Conservation (phyloP, 1,140 invertebrate species). For the Panagrolaimus sp. region DNA sequence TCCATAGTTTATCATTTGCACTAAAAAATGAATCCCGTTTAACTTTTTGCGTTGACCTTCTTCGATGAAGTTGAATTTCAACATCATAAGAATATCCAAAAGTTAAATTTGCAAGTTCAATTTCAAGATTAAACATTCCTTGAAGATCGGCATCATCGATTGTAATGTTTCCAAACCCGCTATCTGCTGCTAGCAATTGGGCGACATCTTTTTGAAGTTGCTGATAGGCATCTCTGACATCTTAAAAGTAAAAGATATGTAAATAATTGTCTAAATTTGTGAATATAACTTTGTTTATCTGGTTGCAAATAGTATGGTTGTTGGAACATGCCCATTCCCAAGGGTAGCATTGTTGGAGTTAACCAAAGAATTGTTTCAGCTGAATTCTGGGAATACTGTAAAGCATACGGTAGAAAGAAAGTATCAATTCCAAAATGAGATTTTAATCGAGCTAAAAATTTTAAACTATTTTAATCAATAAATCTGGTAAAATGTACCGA, state of each 20-base stretch:
- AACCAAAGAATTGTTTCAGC: constrained; percentile 21
- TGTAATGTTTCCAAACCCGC: not conserved
- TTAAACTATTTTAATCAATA: not conserved
- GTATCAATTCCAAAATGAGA: constrained; percentile 26
- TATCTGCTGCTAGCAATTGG: constrained; percentile 17
- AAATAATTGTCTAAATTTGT: not conserved
- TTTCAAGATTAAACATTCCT: constrained; percentile 21
- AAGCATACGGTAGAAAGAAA: constrained; percentile 20
- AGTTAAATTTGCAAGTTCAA: constrained; percentile 21
- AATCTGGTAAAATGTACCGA: not conserved
- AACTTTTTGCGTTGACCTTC: not conserved
- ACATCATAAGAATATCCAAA: not conserved
- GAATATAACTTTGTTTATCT: constrained; percentile 10
- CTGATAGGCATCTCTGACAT: constrained; percentile 22
- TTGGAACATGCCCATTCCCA: constrained; percentile 21
- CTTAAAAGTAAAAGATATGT: constrained; percentile 8
- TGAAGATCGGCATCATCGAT: constrained; percentile 14
- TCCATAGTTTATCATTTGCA: not conserved
- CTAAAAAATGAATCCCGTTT: no score
- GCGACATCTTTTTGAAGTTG: constrained; percentile 18
- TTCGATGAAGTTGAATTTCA: constrained; percentile 1
- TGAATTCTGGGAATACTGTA: constrained; percentile 17
- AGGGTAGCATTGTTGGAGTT: constrained; percentile 22
- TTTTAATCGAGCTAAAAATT: constrained; percentile 6
- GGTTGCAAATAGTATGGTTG: constrained; percentile 16